These are phyloP conservation scores for Synergus umbraculus DNA, from an alignment of 2,888 invertebrate species.

Conservation along the genomic window DNA sequence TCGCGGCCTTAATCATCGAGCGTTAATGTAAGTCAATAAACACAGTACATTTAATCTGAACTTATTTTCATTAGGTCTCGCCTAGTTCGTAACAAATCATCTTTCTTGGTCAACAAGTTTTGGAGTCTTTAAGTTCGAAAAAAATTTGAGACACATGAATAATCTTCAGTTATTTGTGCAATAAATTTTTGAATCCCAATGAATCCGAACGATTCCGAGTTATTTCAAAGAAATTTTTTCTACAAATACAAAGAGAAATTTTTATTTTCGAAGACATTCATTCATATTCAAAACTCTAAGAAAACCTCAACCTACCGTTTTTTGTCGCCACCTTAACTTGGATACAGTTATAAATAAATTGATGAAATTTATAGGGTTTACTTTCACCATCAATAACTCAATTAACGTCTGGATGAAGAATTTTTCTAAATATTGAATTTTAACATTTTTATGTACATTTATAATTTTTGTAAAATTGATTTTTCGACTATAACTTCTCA, in stretches of 20 bases:
- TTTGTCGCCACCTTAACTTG: no score
- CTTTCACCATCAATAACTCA: no score
- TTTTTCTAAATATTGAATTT: no score
- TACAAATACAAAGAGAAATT: neutral
- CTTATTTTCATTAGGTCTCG: constrained; percentile 1
- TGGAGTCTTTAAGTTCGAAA: neutral
- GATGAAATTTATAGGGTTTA: no score
- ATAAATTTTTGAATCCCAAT: neutral
- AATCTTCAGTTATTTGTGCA: neutral
- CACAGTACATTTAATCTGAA: constrained; percentile 2
- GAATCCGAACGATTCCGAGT: no score
- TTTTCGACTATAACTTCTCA: no score
- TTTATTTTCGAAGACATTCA: neutral
- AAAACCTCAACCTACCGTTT: neutral
- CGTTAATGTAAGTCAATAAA: constrained; percentile 56
- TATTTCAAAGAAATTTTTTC: neutral
- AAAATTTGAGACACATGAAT: neutral
- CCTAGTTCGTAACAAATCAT: neutral
- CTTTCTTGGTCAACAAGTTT: neutral
- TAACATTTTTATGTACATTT: no score
- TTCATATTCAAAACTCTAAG: neutral
- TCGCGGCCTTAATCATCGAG: constrained; percentile 59
- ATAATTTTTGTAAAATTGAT: no score
- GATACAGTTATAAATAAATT: no score
- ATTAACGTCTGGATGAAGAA: no score